Conservation (phyloP, 2,888 invertebrate genomes). For the Caprella mutica region DNA sequence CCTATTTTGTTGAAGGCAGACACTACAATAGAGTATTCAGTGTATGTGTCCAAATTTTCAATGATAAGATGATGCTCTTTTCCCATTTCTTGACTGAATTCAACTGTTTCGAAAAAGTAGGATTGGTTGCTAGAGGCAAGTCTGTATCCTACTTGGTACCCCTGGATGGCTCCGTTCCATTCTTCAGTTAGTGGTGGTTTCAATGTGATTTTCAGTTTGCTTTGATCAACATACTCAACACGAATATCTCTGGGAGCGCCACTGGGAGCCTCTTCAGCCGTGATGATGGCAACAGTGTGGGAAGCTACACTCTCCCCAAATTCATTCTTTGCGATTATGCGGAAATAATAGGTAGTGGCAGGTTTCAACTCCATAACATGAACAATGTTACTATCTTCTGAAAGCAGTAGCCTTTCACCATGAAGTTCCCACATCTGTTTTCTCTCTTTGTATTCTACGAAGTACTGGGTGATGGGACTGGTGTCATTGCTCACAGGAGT, state of each 20-base stretch:
- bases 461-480: conserved; percentile 74
- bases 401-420: conserved; percentile 52
- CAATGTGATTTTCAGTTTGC: conserved; percentile 71
- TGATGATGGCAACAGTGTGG: conserved; percentile 84
- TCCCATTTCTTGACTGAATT: conserved; percentile 80
- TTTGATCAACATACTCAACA: conserved; percentile 76
- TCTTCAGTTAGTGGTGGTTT: conserved; percentile 77
- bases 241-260: conserved; percentile 43
- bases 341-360: conserved; percentile 81
- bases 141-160: conserved; percentile 73
- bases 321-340: conserved; percentile 86
- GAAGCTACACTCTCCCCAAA: conserved; percentile 78
- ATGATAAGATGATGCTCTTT: conserved; percentile 78
- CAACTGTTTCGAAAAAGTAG: conserved; percentile 80
- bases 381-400: conserved; percentile 77
- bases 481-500: conserved; percentile 85
- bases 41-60: conserved; percentile 69
- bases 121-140: conserved; percentile 66
- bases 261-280: conserved; percentile 63
- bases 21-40: conserved; percentile 88
- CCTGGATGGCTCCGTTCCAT: conserved; percentile 84
- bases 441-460: conserved; percentile 74
- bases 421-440: conserved; percentile 37
- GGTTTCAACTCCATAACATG: conserved; percentile 79
- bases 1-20: conserved; percentile 91